Percentiles rank a stretch among this genome's conserved stretches.
phyloP scores from a whole-genome alignment of 2,888 invertebrate genomes.

The Rhagium mordax region DNA sequence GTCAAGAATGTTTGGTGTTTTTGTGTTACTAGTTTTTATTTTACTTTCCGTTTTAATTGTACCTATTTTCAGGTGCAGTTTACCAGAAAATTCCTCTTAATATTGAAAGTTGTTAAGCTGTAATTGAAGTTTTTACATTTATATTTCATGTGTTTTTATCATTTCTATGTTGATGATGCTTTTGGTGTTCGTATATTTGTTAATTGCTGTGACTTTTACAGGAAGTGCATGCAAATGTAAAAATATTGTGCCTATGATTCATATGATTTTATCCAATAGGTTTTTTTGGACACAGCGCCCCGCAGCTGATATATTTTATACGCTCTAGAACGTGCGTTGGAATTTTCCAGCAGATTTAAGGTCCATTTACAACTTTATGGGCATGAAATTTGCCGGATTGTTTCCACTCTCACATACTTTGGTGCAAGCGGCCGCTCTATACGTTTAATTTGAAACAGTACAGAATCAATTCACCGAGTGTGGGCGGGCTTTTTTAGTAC shows the following conservation, averaged over 20 bases:
- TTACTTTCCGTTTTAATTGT: conserved; percentile 14
- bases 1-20: conserved; percentile 60
- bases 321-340: conserved; percentile 15
- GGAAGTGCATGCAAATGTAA: conserved; percentile 40
- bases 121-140: conserved; percentile 63
- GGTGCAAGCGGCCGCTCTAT: conserved; percentile 22
- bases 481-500: no score
- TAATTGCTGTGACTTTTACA: conserved; percentile 33
- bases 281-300: conserved; percentile 33
- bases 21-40: conserved; percentile 33
- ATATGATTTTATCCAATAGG: conserved; percentile 33
- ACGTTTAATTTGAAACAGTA: conserved; percentile 6
- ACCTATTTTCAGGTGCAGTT: conserved; percentile 58
- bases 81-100: conserved; percentile 43
- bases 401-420: conserved; percentile 11
- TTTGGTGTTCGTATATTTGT: conserved; percentile 33
- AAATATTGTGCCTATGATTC: conserved; percentile 30
- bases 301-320: conserved; percentile 24
- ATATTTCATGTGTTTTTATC: conserved; percentile 16
- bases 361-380: conserved; percentile 25
- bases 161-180: conserved; percentile 20
- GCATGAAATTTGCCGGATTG: conserved; percentile 12
- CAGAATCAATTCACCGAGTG: not conserved
- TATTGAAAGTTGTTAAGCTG: conserved; percentile 55
- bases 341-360: conserved; percentile 35